Evolutionary conservation across 2,888 invertebrate species (phyloP).

Genomic region (Drosophila multiciliata): DNA sequence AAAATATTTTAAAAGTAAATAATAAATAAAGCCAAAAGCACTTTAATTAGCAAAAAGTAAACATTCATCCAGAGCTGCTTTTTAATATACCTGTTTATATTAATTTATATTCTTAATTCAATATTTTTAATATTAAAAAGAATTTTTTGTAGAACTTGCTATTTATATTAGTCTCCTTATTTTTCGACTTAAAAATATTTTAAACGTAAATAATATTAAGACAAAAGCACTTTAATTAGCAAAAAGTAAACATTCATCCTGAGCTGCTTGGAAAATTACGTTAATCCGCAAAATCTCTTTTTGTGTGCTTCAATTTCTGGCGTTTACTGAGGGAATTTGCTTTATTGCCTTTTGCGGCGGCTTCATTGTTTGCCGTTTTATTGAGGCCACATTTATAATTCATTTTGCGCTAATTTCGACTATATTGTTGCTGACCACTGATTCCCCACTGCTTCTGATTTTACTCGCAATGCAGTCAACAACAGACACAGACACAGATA

Average conservation of each 20-base stretch:
- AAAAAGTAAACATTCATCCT: background rate
- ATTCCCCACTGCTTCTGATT: constrained; percentile 19
- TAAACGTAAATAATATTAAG: background rate
- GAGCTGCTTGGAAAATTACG: background rate
- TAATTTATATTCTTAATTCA: background rate
- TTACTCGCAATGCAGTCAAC: constrained; percentile 32
- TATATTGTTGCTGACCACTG: constrained; percentile 58
- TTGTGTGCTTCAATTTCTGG: background rate
- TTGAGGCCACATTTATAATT: constrained; percentile 75
- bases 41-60: background rate
- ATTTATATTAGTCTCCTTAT: background rate
- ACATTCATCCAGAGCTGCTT: too few relatives aligned
- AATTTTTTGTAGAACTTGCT: background rate
- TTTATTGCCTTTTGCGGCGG: constrained; percentile 10
- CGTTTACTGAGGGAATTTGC: constrained; percentile 18
- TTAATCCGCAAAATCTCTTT: background rate
- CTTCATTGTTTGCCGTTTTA: constrained; percentile 53
- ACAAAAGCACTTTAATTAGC: background rate
- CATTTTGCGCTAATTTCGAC: constrained; percentile 77
- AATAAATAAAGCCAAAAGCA: background rate
- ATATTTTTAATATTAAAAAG: background rate
- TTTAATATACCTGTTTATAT: background rate
- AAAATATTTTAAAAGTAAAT: too few relatives aligned
- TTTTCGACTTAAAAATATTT: background rate
- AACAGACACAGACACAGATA: constrained; percentile 1